Evolutionary conservation across 2,888 invertebrate genomes (phyloP).

Genomic region (Hydroisotoma schaefferi): DNA sequence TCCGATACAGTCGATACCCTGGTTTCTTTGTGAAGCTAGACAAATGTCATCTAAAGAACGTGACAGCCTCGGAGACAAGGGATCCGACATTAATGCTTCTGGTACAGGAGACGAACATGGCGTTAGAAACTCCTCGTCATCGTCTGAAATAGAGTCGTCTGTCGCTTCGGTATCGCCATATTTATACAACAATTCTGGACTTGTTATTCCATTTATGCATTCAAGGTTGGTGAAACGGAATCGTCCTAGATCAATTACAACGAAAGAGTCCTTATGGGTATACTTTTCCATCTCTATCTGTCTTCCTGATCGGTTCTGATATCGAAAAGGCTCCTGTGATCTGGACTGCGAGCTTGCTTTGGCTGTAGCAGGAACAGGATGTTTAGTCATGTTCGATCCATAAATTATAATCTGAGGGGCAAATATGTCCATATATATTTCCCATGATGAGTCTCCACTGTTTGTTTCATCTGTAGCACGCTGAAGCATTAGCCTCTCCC

Average conservation of each 20-base stretch:
- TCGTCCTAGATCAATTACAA: constrained; percentile 87
- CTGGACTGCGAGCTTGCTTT: neutral
- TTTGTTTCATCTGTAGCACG: constrained; percentile 10
- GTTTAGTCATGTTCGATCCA: constrained; percentile 15
- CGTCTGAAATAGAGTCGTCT: constrained; percentile 49
- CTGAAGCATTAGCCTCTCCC: constrained; percentile 57
- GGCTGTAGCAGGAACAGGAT: neutral
- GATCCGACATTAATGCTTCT: constrained; percentile 22
- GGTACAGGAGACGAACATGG: constrained; percentile 85
- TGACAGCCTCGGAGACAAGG: constrained; percentile 39
- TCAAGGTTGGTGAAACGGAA: constrained; percentile 60
- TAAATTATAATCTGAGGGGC: constrained; percentile 90
- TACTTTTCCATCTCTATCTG: no score
- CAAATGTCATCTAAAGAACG: constrained; percentile 23
- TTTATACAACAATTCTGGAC: constrained; percentile 47
- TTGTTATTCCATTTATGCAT: constrained; percentile 18
- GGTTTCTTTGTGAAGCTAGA: constrained; percentile 18
- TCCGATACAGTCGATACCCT: constrained; percentile 53
- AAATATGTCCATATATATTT: constrained; percentile 82
- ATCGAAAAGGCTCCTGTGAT: no score
- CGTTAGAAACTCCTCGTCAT: constrained; percentile 69
- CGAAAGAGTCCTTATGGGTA: constrained; percentile 54
- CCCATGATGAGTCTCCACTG: constrained; percentile 60
- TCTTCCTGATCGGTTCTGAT: no score
- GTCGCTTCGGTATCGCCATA: constrained; percentile 52